Percentiles rank a stretch among this genome's conserved stretches.
These are phyloP conservation scores for Petromus typicus DNA, from an alignment of 2,113 vertebrate genomes.

Conservation along the genomic window DNA sequence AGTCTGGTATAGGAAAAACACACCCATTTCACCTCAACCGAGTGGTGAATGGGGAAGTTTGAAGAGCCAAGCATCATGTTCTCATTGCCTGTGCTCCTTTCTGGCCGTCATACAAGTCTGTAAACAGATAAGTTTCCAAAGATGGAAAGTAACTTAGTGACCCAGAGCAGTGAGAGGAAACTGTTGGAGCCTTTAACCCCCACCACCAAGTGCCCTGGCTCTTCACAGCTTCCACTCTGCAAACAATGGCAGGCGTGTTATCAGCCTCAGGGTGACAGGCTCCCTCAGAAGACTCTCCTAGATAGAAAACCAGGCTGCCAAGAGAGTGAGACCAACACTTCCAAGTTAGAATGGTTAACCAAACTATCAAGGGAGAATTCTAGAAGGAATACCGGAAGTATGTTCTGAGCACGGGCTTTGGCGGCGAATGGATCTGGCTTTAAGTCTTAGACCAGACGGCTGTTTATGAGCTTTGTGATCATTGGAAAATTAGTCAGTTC, in stretches of 20 bases:
- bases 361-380: conserved; percentile 52
- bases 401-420: not conserved
- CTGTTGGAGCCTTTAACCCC: not conserved
- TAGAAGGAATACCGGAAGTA: conserved; percentile 23
- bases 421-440: not conserved
- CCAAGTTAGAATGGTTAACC: conserved; percentile 48
- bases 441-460: not conserved
- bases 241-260: not conserved
- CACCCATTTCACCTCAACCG: not conserved
- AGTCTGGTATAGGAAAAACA: not conserved
- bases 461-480: not conserved
- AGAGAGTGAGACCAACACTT: not conserved
- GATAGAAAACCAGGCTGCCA: not conserved
- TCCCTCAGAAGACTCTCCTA: not conserved
- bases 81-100: not conserved
- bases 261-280: not conserved
- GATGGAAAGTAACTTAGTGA: not conserved
- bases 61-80: not conserved
- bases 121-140: conserved; percentile 1
- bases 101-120: not conserved
- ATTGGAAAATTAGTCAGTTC: not conserved
- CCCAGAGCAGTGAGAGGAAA: not conserved
- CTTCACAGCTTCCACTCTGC: not conserved
- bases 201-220: not conserved
- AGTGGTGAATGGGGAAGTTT: not conserved